Evolutionary conservation across 2,888 invertebrate species (phyloP).

Genomic region (Lasioglossum zephyrum): DNA sequence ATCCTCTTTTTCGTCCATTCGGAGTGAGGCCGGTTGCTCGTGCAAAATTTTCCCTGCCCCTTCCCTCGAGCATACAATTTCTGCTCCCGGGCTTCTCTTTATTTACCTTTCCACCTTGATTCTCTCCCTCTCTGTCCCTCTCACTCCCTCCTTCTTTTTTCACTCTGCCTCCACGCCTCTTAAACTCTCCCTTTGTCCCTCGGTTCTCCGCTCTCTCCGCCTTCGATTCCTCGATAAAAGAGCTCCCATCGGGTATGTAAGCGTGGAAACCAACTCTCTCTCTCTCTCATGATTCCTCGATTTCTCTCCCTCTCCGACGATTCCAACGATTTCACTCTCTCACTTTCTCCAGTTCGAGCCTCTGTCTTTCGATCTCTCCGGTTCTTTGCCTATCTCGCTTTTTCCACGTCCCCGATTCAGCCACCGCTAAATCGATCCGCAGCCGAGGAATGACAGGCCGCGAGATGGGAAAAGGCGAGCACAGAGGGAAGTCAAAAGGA

Average conservation of each 20-base stretch:
- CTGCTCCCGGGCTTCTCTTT: slow-evolving; percentile 25
- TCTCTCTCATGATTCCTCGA: neutral
- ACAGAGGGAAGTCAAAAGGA: slow-evolving; percentile 21
- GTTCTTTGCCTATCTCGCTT: slow-evolving; percentile 21
- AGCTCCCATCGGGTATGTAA: slow-evolving; percentile 37
- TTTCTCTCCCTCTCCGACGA: neutral
- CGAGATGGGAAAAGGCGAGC: slow-evolving; percentile 43
- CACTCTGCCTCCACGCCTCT: slow-evolving; percentile 24
- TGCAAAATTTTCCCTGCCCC: slow-evolving; percentile 34
- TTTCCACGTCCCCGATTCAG: slow-evolving; percentile 45
- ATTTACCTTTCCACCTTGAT: slow-evolving; percentile 56
- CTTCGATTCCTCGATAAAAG: slow-evolving; percentile 54
- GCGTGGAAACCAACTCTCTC: slow-evolving; percentile 35
- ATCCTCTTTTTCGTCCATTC: slow-evolving; percentile 39
- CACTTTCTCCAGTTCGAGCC: neutral
- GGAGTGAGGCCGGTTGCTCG: slow-evolving; percentile 12
- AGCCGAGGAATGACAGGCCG: slow-evolving; percentile 37
- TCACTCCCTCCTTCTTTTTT: neutral
- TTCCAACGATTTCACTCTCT: no score
- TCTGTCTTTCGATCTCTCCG: neutral
- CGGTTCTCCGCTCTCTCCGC: slow-evolving; percentile 14
- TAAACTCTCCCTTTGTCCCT: slow-evolving; percentile 52
- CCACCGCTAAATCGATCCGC: slow-evolving; percentile 48
- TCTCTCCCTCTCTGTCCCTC: slow-evolving; percentile 16
- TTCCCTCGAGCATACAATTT: slow-evolving; percentile 41